Base-by-base conservation (phyloP, 2,888 invertebrate genomes). In the Selenia dentaria region DNA sequence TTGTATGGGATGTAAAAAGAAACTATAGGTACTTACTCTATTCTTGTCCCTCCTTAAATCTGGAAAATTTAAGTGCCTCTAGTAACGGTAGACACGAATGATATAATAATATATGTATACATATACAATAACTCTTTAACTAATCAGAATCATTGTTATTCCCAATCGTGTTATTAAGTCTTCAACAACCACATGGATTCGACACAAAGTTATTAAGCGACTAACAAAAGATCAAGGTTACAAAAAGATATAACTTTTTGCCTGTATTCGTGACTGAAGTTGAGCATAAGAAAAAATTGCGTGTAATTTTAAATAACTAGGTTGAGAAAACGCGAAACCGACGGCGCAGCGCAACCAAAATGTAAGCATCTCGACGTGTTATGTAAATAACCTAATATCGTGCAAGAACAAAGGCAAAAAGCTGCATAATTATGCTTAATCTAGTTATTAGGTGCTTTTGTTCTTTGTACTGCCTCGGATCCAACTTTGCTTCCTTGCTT, bases 191-290 rank as follows among this genome's bases (percentile, higher is more conserved):
- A 64, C 65, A 68, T 69, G 62, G 64, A 67, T 70, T 65, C 67
- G 60, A 59, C 65, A 56, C 70, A 71, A 73, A 64, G 70, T 83
- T 83, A 83, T 82, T 83, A 83, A 85, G 83, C 83, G 74, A 65
- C 77, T 67, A 75, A 82, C 78, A 79, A 78, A 81, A 86, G 81
- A 82, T 84, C 87, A 89, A 89, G 89, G 89, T 72, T 79, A 70
- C 66, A 57, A 60, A 65, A 64, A 79, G 81, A 81, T 84, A 82
- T 74, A 75, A 79, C 54, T 87, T 88, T 87, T 89, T 88, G 85
- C 73, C 54, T 48, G 55, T 64, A 75, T 79, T 89, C 89, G 89
- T 89, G 89, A 88, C 84, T 73, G 74, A 81, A 78, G 76, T 43
- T 70, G 71, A 67, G 70, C 70, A 68, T 67, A 70, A 75, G 75